phyloP scores from a whole-genome alignment of 2,888 invertebrate species.

The Conus canariensis region DNA sequence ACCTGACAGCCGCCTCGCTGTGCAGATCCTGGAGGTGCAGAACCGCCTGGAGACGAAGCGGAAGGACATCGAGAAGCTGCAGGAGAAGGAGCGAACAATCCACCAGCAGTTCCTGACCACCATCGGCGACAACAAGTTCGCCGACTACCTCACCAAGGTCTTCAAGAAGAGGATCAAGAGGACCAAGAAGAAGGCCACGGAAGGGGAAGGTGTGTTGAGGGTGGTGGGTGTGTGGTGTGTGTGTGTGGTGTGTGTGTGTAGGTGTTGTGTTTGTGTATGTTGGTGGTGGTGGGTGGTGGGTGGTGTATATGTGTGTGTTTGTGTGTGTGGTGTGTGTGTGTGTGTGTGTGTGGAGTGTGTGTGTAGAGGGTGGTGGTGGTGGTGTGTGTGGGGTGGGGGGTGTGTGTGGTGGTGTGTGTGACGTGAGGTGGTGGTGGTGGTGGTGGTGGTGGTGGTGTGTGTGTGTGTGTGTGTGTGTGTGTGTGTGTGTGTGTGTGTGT shows the following conservation, averaged over 20 bases:
- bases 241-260: neutral
- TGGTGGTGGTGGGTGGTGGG: too few relatives aligned
- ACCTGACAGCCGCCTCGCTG: too few relatives aligned
- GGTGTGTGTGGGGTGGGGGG: too few relatives aligned
- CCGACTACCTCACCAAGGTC: slow-evolving; percentile 88
- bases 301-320: neutral
- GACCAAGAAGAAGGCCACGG: slow-evolving; percentile 85
- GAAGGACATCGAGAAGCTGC: slow-evolving; percentile 78
- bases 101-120: slow-evolving; percentile 70
- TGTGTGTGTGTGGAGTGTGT: too few relatives aligned
- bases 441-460: too few relatives aligned
- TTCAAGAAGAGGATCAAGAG: slow-evolving; percentile 91
- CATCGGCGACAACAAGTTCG: slow-evolving; percentile 83
- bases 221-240: neutral
- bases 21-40: slow-evolving; percentile 74
- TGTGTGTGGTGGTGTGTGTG: too few relatives aligned
- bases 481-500: too few relatives aligned
- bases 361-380: too few relatives aligned
- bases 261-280: too few relatives aligned
- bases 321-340: too few relatives aligned
- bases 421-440: too few relatives aligned
- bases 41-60: slow-evolving; percentile 76
- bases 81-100: slow-evolving; percentile 74
- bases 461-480: too few relatives aligned
- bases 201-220: slow-evolving; percentile 63